A percentile compares a stretch with the other conserved stretches of the same genome.
Evolutionary conservation across 2,888 invertebrate genomes (phyloP).

Genomic region (Cristatella mucedo): DNA sequence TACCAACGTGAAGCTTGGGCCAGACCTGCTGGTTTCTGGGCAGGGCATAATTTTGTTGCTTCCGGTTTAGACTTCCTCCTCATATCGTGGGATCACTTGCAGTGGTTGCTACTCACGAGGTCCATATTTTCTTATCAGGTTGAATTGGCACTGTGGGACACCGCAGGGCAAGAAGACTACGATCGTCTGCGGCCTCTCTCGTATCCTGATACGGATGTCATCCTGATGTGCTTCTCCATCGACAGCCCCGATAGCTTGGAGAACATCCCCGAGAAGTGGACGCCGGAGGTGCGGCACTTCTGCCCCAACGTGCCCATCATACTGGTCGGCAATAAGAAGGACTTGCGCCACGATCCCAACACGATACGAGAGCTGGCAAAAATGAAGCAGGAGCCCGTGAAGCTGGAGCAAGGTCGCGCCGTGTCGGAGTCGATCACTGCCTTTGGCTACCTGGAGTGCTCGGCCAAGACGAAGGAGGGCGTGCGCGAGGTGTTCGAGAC

Average conservation of each 20-base stretch:
- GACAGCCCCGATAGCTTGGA: conserved; percentile 94
- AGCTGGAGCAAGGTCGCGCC: conserved; percentile 83
- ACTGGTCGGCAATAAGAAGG: conserved; percentile 83
- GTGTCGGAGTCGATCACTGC: conserved; percentile 98
- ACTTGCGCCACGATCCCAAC: conserved; percentile 79
- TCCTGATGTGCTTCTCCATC: conserved; percentile 96
- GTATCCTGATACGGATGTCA: conserved; percentile 94
- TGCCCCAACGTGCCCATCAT: conserved; percentile 97
- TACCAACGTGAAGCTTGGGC: too few relatives aligned
- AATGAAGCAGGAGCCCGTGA: conserved; percentile 96
- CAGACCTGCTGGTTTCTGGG: too few relatives aligned
- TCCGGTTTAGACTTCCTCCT: too few relatives aligned
- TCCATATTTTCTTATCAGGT: conserved; percentile 27
- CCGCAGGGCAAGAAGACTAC: conserved; percentile 90
- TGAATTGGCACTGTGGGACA: conserved; percentile 59
- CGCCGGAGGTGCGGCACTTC: conserved; percentile 77
- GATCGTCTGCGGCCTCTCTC: conserved; percentile 80
- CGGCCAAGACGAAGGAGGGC: conserved; percentile 97
- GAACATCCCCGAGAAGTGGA: conserved; percentile 98
- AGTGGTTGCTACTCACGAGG: too few relatives aligned
- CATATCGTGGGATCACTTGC: too few relatives aligned
- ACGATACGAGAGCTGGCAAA: conserved; percentile 63
- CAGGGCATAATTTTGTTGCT: too few relatives aligned
- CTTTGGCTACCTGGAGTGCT: conserved; percentile 94
- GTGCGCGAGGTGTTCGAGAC: conserved; percentile 98